Base-by-base conservation (phyloP, 1,140 invertebrate genomes). In the Dendrolimus kikuchii region DNA sequence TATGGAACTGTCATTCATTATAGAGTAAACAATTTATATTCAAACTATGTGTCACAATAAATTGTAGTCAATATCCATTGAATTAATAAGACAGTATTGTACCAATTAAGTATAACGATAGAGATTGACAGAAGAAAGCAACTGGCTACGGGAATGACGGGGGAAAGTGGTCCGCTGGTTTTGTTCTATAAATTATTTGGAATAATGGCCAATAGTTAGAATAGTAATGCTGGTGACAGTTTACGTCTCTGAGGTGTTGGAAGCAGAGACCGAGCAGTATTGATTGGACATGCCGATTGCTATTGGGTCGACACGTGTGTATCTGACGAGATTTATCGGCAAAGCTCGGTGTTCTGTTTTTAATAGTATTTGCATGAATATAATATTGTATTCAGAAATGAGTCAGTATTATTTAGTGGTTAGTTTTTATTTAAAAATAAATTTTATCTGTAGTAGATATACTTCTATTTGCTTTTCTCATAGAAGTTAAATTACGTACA, bases 71-170 rank as follows among this genome's bases (percentile, higher is more conserved):
- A 3, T 23, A 23, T 23, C 23, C 23, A 3, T 23, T 23, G 23
- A 23, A 23, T 23, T 23, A 36, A 7, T 48, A 48, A 8, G 8
- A 8, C 38, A 48, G 46, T 48, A 8, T 48, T 48, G 46, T 60
- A 63, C 60, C 62, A 65, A 68, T 71, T 68, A 71, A 68, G 53
- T 55, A 39, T 51, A 55, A 62, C 55, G 55, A 60, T 51, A 44
- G 54, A 69, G 66, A 69, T 69, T 66, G 66, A 69, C 66, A 69
- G 66, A 63, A 69, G 63, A 69, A 64, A 62, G 66, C 60, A 49
- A 44, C 45, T 53, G 61, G 59, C 52, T 62, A 56, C 58, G 49
- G 52, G 56, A 47, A 54, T 53, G 41, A 57, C 56, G 56, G 53
- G 68, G 59, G 68, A 71, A 71, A 71, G 68, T 68, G 68, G 59